Evolutionary conservation across 2,797 vertebrate species (phyloP).

Genomic region (Gephyroberyx darwinii): DNA sequence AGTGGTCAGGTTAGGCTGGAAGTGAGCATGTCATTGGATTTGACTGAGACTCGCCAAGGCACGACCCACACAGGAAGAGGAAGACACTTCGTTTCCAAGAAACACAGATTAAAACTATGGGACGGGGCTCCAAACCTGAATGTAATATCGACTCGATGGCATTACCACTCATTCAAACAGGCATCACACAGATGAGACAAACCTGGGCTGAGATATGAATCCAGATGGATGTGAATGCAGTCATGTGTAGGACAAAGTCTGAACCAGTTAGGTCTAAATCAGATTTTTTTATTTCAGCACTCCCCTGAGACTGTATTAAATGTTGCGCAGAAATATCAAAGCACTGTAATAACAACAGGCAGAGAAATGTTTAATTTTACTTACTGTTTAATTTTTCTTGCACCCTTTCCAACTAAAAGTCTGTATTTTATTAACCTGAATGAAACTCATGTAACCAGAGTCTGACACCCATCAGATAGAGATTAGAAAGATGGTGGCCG

Average conservation of each 20-base stretch:
- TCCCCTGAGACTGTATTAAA: not conserved
- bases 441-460: constrained; percentile 3
- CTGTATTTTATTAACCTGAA: not conserved
- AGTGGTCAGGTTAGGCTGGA: constrained; percentile 44
- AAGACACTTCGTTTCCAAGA: constrained; percentile 23
- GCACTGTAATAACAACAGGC: too few relatives aligned
- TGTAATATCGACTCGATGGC: constrained; percentile 18
- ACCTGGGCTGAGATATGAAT: not conserved
- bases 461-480: constrained; percentile 33
- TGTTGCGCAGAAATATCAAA: not conserved
- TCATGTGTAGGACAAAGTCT: not conserved
- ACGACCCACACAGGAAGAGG: constrained; percentile 44
- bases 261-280: not conserved
- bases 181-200: not conserved
- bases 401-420: not conserved
- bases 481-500: not conserved
- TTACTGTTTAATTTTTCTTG: not conserved
- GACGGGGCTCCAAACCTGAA: constrained; percentile 36
- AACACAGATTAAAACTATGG: constrained; percentile 37
- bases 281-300: not conserved
- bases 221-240: constrained; percentile 1
- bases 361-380: too few relatives aligned
- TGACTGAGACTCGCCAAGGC: constrained; percentile 54
- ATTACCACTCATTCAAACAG: constrained; percentile 14
- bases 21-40: constrained; percentile 59